A percentile compares a stretch with the other conserved stretches of the same genome.
Conservation (phyloP, 2,113 vertebrate genomes). For the Atherinomorus stipes region DNA sequence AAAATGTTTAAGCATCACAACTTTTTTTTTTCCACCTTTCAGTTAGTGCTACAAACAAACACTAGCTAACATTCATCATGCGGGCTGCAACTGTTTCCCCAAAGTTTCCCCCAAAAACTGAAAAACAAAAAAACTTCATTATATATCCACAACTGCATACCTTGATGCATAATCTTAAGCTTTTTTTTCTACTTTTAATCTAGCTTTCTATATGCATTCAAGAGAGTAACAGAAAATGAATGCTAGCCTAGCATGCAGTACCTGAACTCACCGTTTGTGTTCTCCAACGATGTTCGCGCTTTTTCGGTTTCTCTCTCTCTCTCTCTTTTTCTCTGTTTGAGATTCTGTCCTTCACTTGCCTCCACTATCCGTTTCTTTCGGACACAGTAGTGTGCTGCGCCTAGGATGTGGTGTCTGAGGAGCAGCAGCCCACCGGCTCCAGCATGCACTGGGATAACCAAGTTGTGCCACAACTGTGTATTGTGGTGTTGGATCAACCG, state of each 20-base stretch:
- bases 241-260: conserved; percentile 56
- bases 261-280: conserved; percentile 65
- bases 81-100: background rate
- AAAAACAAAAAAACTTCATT: background rate
- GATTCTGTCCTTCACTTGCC: background rate
- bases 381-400: background rate
- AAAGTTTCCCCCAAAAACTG: too few species aligned
- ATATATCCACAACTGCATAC: background rate
- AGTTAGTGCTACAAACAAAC: too few species aligned
- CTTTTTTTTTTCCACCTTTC: too few species aligned
- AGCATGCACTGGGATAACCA: conserved; percentile 22
- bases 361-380: background rate
- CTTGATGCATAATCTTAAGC: background rate
- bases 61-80: background rate
- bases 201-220: background rate
- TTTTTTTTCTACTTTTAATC: too few species aligned
- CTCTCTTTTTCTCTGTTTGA: too few species aligned
- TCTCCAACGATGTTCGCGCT: conserved; percentile 48
- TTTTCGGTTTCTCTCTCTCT: conserved; percentile 1
- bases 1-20: too few species aligned
- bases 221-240: background rate
- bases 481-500: conserved; percentile 19
- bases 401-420: background rate
- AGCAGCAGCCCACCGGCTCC: conserved; percentile 7
- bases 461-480: conserved; percentile 35